Conservation (phyloP, 1,140 invertebrate genomes). For the Atta texana region DNA sequence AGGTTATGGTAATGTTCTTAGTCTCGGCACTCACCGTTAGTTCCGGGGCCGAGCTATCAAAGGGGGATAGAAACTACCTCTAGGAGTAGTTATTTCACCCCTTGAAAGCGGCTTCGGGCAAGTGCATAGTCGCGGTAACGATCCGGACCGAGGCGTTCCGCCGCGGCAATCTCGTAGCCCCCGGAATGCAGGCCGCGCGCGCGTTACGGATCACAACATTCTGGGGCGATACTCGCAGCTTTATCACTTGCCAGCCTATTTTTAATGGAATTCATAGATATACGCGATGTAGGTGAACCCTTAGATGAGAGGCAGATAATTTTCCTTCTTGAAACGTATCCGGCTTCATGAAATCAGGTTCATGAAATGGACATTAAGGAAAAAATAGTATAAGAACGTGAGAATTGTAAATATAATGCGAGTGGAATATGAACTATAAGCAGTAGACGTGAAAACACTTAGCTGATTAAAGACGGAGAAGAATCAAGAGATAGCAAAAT, state of each 20-base stretch:
- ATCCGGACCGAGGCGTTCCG: slow-evolving; percentile 63
- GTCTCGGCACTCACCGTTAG: slow-evolving; percentile 74
- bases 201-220: slow-evolving; percentile 34
- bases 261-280: neutral
- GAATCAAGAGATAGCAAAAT: too few relatives aligned
- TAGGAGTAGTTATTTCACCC: slow-evolving; percentile 75
- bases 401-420: neutral
- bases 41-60: slow-evolving; percentile 69
- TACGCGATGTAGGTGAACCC: neutral
- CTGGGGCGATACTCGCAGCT: slow-evolving; percentile 11
- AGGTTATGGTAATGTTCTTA: slow-evolving; percentile 73
- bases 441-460: too few relatives aligned
- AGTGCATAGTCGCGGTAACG: slow-evolving; percentile 73
- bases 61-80: slow-evolving; percentile 74
- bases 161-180: slow-evolving; percentile 56
- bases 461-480: too few relatives aligned
- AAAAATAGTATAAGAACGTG: neutral
- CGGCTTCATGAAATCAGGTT: neutral
- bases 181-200: slow-evolving; percentile 16
- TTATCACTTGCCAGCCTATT: slow-evolving; percentile 25
- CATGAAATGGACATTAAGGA: neutral
- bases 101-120: slow-evolving; percentile 71
- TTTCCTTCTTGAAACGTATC: neutral
- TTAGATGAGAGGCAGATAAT: neutral
- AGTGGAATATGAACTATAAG: too few relatives aligned